phyloP scores from a whole-genome alignment of 2,888 invertebrate genomes.

The Luffia ferchaultella region DNA sequence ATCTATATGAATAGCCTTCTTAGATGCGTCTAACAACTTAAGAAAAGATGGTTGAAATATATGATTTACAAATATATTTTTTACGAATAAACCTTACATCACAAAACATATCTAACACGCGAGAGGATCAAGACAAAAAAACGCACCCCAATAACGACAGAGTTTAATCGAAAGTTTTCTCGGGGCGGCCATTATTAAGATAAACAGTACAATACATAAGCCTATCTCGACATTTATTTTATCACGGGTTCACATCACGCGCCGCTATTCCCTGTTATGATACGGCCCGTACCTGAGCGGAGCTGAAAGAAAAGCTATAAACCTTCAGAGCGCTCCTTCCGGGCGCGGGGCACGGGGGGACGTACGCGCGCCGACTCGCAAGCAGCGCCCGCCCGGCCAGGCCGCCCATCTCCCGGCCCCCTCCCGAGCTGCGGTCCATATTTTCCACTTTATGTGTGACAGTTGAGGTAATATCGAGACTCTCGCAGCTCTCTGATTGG shows the following conservation, averaged over 20 bases:
- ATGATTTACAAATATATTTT: no score
- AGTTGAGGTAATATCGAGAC: constrained; percentile 69
- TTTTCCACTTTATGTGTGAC: constrained; percentile 70
- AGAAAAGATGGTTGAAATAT: no score
- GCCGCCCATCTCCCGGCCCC: constrained; percentile 33
- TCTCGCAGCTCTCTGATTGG: constrained; percentile 67
- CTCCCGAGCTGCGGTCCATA: constrained; percentile 62
- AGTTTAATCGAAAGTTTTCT: constrained; percentile 63
- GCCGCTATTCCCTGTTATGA: constrained; percentile 66
- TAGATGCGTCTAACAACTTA: no score
- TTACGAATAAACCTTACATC: no score
- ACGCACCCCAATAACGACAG: constrained; percentile 28
- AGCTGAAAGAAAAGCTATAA: constrained; percentile 69
- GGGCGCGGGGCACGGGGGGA: constrained; percentile 60
- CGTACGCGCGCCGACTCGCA: constrained; percentile 24
- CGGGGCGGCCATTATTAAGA: constrained; percentile 63
- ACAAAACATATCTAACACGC: neutral
- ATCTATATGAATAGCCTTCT: no score
- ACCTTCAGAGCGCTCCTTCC: constrained; percentile 57
- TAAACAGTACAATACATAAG: constrained; percentile 68
- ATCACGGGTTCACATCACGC: constrained; percentile 67
- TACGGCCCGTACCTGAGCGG: constrained; percentile 62
- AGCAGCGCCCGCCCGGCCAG: constrained; percentile 18
- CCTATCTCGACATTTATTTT: constrained; percentile 67
- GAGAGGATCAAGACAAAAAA: constrained; percentile 23